phyloP scores from a whole-genome alignment of 2,113 vertebrate species.

The Mionectes macconnelli region DNA sequence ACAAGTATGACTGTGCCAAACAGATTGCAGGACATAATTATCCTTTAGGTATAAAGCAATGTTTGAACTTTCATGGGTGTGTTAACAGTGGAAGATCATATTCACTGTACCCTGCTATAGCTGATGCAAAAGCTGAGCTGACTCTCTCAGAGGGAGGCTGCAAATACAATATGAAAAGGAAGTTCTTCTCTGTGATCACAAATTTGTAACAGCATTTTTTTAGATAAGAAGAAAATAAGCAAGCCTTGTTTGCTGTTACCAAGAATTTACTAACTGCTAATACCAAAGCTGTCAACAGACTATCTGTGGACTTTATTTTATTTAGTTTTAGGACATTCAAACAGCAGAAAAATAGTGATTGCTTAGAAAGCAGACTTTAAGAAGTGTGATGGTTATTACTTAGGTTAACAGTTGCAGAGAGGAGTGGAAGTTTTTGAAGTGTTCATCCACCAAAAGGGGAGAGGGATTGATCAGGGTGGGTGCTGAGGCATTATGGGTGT shows the following conservation, averaged over 20 bases:
- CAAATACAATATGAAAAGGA: background rate
- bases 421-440: background rate
- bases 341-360: background rate
- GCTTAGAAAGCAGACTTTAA: background rate
- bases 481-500: background rate
- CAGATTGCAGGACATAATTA: accelerated
- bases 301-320: background rate
- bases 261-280: background rate
- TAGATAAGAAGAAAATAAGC: background rate
- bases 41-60: background rate
- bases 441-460: background rate
- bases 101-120: background rate
- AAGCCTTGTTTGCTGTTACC: background rate
- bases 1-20: background rate
- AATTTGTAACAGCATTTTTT: background rate
- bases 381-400: background rate
- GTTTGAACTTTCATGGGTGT: background rate
- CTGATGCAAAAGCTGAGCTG: background rate
- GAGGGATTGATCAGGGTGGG: background rate
- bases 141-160: background rate
- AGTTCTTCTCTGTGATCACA: background rate
- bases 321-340: background rate
- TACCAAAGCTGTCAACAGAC: background rate
- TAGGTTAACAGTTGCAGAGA: background rate
- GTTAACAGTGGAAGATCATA: background rate